Base-by-base conservation (phyloP, 2,888 invertebrate species). In the Operophtera brumata region DNA sequence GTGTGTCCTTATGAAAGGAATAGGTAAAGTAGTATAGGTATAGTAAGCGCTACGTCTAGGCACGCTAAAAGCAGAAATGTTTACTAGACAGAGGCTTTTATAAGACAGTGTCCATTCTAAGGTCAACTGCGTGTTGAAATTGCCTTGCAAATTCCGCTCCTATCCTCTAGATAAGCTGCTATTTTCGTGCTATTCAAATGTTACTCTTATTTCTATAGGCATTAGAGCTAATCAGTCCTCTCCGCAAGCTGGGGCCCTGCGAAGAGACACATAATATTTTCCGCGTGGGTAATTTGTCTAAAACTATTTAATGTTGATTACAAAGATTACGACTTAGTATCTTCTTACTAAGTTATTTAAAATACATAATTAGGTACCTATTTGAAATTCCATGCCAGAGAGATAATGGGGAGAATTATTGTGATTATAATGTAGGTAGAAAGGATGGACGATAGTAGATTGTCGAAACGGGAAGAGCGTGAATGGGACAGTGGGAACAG, bases 1-100 rank as follows among this genome's bases (percentile, higher is more conserved):
- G 30, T 30, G 20, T 30, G 26, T 26, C 26, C 30, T 8, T 30
- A 8, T 30, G 30, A 9, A 30, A 30, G 30, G 5, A 30, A 7
- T 30, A 30, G 30, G 30, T 30, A 30, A 30, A 30, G 30, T 30
- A 30, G 30, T 9, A 26, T 30, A 30, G 3, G 30, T 42, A 42
- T 42, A 41, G 12, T 20, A 8, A 30, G n/a, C n/a, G n/a, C n/a
- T n/a, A n/a, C n/a, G n/a, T n/a, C n/a, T n/a, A 20, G 43, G 36
- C 11, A 6, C 12, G 32, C 34, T 25, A 13, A 50, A 44, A 51
- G 32, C 51, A 34, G 49, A 42, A 25, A 39, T 37, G 26, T 40
- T 34, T 12, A 52, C 28, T 46, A 51, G 46, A 44, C 39, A 52
- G 36, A 41, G 41, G 14, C 28, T 50, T 52, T 14, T 25, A 11